Evolutionary conservation across 2,113 vertebrate species (phyloP).

Genomic region (Platichthys stellatus): DNA sequence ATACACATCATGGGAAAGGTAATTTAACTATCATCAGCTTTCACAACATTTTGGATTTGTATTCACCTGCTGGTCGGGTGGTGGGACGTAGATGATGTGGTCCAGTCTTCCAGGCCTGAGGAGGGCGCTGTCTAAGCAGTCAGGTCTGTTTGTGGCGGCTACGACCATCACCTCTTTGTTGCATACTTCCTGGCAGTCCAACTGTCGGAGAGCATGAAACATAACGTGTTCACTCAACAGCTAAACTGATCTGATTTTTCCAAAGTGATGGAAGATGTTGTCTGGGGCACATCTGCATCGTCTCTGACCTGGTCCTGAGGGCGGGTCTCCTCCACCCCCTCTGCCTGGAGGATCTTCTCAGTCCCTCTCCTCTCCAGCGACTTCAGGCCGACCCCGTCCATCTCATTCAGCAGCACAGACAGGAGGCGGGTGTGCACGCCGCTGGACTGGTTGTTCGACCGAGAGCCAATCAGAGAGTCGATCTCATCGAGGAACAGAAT

Average conservation of each 20-base stretch:
- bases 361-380: conserved; percentile 87
- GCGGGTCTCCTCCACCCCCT: conserved; percentile 71
- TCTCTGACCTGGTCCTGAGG: conserved; percentile 77
- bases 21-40: background rate
- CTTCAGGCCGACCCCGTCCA: conserved; percentile 93
- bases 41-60: background rate
- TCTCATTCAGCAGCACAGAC: conserved; percentile 93
- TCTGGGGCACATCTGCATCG: background rate
- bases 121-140: conserved; percentile 91
- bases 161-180: conserved; percentile 90
- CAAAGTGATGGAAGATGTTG: background rate
- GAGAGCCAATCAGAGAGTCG: conserved; percentile 91
- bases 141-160: conserved; percentile 94
- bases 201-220: conserved; percentile 66
- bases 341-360: conserved; percentile 70
- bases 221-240: background rate
- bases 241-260: background rate
- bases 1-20: background rate
- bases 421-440: conserved; percentile 89
- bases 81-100: conserved; percentile 91
- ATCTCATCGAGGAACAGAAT: conserved; percentile 97
- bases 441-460: conserved; percentile 73
- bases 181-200: conserved; percentile 86
- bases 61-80: conserved; percentile 89
- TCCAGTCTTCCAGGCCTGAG: conserved; percentile 94